Conservation (phyloP, 2,113 vertebrate species). For the Podilymbus podiceps region DNA sequence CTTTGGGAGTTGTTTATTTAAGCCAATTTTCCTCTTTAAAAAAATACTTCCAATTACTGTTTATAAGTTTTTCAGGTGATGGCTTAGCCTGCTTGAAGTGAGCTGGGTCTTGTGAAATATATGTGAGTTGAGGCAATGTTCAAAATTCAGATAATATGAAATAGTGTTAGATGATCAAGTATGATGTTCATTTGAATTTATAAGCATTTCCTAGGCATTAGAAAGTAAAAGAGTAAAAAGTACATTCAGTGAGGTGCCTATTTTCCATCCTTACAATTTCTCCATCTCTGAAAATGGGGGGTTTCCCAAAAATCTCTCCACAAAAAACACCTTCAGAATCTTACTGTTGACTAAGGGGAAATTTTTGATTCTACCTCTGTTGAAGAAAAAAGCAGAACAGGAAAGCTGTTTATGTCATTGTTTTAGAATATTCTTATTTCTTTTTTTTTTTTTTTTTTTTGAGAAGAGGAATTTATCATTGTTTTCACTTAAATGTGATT, state of each 20-base stretch:
- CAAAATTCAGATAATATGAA: not conserved
- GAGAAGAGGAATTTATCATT: not conserved
- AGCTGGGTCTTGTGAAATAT: not conserved
- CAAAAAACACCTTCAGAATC: not conserved
- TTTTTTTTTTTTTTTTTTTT: not conserved
- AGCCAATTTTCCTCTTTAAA: not conserved
- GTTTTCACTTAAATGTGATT: not conserved
- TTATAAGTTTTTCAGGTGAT: not conserved
- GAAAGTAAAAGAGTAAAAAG: not conserved
- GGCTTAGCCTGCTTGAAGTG: not conserved
- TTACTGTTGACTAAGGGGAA: not conserved
- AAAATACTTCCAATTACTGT: not conserved
- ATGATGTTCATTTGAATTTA: not conserved
- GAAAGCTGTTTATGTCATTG: not conserved
- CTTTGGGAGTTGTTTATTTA: not conserved
- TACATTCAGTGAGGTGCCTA: not conserved
- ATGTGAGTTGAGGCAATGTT: not conserved
- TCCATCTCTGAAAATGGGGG: fast-evolving
- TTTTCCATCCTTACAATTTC: not conserved
- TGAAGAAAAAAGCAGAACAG: not conserved
- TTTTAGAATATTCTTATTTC: not conserved
- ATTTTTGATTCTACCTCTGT: not conserved
- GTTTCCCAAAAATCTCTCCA: not conserved
- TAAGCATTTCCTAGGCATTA: not conserved
- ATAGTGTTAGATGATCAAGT: not conserved